Evolutionary conservation across 2,113 vertebrate genomes (phyloP).

Genomic region (Suncus etruscus): DNA sequence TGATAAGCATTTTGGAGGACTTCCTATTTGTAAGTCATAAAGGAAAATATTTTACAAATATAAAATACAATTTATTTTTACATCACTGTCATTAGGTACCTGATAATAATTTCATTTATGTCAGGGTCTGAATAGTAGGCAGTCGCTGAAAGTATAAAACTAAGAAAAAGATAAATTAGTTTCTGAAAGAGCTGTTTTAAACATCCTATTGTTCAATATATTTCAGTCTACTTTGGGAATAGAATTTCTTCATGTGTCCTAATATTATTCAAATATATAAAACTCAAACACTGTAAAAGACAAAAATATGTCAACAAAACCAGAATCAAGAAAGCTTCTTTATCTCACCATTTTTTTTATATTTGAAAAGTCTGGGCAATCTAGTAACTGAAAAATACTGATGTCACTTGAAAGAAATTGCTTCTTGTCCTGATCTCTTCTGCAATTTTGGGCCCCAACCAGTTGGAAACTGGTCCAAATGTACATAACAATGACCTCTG

Average conservation of each 20-base stretch:
- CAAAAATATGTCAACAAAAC: background rate
- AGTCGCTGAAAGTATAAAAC: background rate
- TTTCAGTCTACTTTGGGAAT: background rate
- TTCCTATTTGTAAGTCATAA: background rate
- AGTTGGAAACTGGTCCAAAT: slow-evolving; percentile 60
- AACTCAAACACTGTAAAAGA: slow-evolving; percentile 17
- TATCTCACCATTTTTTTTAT: background rate
- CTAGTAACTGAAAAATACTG: slow-evolving; percentile 57
- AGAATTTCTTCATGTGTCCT: background rate
- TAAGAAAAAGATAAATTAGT: background rate
- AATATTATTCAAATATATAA: slow-evolving; percentile 34
- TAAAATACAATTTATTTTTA: slow-evolving; percentile 13
- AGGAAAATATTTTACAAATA: slow-evolving; percentile 38
- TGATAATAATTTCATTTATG: background rate
- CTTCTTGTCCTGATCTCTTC: slow-evolving; percentile 20
- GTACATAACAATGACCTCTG: slow-evolving; percentile 65
- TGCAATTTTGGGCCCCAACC: slow-evolving; percentile 35
- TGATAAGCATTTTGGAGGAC: background rate
- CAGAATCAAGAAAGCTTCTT: background rate
- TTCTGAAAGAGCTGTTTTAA: background rate
- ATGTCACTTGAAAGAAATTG: slow-evolving; percentile 63
- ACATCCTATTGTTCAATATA: background rate
- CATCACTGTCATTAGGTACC: background rate
- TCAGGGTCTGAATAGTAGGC: background rate
- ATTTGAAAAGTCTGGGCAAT: background rate